These are phyloP conservation scores for Chirona hameri DNA, from an alignment of 2,888 invertebrate genomes.

Conservation along the genomic window DNA sequence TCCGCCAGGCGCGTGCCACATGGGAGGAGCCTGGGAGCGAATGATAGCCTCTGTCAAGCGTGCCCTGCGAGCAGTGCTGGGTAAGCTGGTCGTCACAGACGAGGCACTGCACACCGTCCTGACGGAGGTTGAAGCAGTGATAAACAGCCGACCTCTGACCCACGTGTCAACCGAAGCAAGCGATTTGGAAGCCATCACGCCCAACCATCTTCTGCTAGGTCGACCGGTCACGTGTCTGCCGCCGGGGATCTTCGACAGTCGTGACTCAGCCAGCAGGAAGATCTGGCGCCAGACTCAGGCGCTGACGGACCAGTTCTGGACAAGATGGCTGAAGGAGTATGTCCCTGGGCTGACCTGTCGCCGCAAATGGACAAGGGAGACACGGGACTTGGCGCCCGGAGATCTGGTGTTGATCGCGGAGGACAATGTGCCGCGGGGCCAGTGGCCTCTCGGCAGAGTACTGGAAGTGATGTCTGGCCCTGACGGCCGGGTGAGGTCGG, in stretches of 20 bases:
- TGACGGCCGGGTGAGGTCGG: not conserved
- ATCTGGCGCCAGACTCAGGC: too few relatives aligned
- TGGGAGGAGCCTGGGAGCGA: too few relatives aligned
- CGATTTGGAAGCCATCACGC: not conserved
- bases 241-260: too few relatives aligned
- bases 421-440: not conserved
- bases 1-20: too few relatives aligned
- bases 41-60: too few relatives aligned
- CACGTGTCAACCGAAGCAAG: not conserved
- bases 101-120: too few relatives aligned
- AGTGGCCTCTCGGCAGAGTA: not conserved
- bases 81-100: too few relatives aligned
- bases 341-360: not conserved
- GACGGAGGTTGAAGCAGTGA: not conserved
- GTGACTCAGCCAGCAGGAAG: not conserved
- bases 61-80: too few relatives aligned
- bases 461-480: not conserved
- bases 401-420: not conserved
- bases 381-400: not conserved
- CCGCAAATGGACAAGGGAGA: not conserved
- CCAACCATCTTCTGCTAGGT: too few relatives aligned
- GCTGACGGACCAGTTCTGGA: not conserved
- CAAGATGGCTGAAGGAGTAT: not conserved
- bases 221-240: too few relatives aligned
- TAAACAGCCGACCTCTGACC: not conserved